Conservation (phyloP, 2,113 vertebrate species). For the Colius striatus region DNA sequence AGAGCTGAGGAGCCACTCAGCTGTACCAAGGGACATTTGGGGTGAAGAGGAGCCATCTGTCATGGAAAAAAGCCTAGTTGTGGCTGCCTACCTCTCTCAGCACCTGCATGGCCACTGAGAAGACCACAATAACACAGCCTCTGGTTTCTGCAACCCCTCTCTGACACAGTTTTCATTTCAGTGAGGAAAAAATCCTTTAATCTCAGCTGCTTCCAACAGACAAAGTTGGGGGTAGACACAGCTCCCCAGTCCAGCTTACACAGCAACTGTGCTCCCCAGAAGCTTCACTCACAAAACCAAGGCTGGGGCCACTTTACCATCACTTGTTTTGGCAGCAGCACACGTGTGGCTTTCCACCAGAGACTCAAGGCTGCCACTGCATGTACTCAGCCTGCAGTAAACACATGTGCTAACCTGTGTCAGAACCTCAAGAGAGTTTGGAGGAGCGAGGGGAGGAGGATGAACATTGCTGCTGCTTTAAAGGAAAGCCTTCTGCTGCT, state of each 20-base stretch:
- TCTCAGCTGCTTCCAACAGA: background rate
- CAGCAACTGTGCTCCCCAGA: background rate
- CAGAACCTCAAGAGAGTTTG: background rate
- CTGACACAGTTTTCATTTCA: background rate
- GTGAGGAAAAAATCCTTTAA: background rate
- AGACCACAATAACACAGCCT: background rate
- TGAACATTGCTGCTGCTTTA: background rate
- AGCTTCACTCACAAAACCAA: background rate
- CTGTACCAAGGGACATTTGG: background rate
- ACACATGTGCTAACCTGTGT: background rate
- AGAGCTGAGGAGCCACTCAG: background rate
- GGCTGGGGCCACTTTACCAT: too few relatives aligned
- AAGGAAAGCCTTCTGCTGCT: background rate
- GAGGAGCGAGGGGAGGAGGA: background rate
- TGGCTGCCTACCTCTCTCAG: background rate
- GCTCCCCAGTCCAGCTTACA: background rate
- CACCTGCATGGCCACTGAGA: accelerated
- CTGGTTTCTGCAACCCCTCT: background rate
- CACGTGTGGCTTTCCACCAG: background rate
- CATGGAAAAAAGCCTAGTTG: background rate
- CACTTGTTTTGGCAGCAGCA: background rate
- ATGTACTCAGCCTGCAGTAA: background rate
- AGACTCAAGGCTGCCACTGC: background rate
- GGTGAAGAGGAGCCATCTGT: background rate
- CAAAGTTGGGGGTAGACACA: background rate